phyloP scores from a whole-genome alignment of 2,797 vertebrate genomes.

The Coluber constrictor region DNA sequence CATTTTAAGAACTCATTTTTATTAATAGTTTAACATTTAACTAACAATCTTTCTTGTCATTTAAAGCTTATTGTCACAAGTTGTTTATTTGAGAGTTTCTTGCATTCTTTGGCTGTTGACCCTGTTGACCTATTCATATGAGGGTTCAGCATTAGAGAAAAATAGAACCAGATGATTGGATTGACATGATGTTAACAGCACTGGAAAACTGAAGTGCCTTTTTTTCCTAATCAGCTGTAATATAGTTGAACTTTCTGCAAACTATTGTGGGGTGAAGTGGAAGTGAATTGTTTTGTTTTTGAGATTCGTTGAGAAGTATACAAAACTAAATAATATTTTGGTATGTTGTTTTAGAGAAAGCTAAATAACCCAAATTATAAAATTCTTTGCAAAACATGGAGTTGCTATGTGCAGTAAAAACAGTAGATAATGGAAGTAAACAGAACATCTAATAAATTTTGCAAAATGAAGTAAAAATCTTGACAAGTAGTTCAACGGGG shows the following conservation, averaged over 20 bases:
- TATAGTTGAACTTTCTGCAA: background rate
- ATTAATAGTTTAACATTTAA: background rate
- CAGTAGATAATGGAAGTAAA: background rate
- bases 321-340: background rate
- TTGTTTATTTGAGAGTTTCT: background rate
- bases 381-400: background rate
- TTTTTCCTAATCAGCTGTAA: background rate
- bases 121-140: background rate
- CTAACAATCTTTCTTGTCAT: background rate
- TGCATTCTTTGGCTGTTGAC: background rate
- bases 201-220: background rate
- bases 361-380: background rate
- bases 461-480: background rate
- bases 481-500: background rate
- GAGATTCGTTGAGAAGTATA: background rate
- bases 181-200: background rate
- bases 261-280: background rate
- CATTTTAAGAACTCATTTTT: background rate
- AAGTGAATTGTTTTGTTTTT: background rate
- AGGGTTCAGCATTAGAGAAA: background rate
- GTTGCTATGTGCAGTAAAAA: background rate
- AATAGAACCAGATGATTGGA: background rate
- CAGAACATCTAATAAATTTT: background rate
- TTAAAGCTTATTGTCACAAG: background rate
- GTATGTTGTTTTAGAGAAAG: background rate